Base-by-base conservation (phyloP, 2,888 invertebrate genomes). In the Catocala sponsa region DNA sequence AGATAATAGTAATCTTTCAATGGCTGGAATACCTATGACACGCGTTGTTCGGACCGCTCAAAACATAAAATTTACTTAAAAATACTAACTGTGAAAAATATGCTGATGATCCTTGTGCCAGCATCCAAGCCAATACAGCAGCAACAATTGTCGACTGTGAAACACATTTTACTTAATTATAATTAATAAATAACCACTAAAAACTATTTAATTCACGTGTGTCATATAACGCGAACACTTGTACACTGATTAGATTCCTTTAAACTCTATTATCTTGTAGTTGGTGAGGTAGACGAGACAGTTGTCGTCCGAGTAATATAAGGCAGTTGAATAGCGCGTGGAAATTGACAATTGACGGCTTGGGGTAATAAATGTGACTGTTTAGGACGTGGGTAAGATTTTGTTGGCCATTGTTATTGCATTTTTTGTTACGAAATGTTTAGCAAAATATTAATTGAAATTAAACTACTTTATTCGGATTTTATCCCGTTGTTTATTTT, bases 61-160 rank as follows among this genome's bases (percentile, higher is more conserved):
- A 25, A 25, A 25, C 25, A 2, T 25, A 2, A 25, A 42, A 42
- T 11, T 41, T n/a, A 46, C 38, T 46, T 48, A 13, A 41, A 12
- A 13, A 41, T 15, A 81, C 87, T 80, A 57, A 89, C 89, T 52
- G 80, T 81, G 53, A 78, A 82, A 32, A 86, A 6, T 25, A 86
- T 65, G 7, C 81, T 79, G 42, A 87, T 83, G 4, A 85, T 74
- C 64, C 88, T 88, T 0, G 88, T 79, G 0, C 86, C 88, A 1
- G 76, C 69, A 54, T 81, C 80, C n/a, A 89, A 71, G 43, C 77
- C 81, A 42, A 89, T 59, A 54, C 87, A 89, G 59, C 78, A 84
- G 35, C 85, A 87, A 54, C 84, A 89, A 47, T 80, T 78, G 5
- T 81, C 82, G 35, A 87, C 65, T 2, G 69, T 69, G 5, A 83